Base-by-base conservation (phyloP, 2,888 invertebrate genomes). In the Diploptera punctata region DNA sequence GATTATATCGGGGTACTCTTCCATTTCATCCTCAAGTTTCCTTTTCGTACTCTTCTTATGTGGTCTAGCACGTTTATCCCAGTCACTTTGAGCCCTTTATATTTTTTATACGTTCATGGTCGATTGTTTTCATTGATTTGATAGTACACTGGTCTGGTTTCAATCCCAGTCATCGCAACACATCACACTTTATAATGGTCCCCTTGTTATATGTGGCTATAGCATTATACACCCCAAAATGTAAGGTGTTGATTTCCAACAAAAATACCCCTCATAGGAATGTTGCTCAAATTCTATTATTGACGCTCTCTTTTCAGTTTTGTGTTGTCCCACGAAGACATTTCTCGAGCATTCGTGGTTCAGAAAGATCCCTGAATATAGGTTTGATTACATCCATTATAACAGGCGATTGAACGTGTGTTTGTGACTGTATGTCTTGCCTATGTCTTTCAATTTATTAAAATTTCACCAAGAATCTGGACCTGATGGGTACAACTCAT, bases 141-240 rank as follows among this genome's bases (percentile, higher is more conserved):
- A 54, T 21, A 3, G 16, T 54, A 16, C 16, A 24, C 3, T 4
- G 16, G 54, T 21, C 54, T 2, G 54, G 54, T 54, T 54, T 3
- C 54, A 54, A 21, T 54, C 26, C 54, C 16, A 54, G n/a, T 21
- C 10, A 21, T 54, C 21, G 10, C 7, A 54, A 4, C 2, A 54
- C 54, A 5, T 54, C 24, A 21, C 26, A 54, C 54, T 54, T 54
- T 19, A 54, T 54, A 54, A 54, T 54, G 54, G 10, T 62, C n/a
- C 71, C 67, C 16, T 57, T 43, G 31, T 67, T 67, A 43, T 33
- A 71, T 38, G 43, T 43, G 21, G 38, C 16, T 19, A 71, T n/a
- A 7, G 68, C 57, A 44, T 72, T 47, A 57, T 54, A 57, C 24
- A 72, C 67, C 9, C 72, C 44, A 31, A 68, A 21, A 18, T 68